phyloP scores from a whole-genome alignment of 2,113 vertebrate genomes.

The Sterna hirundo region DNA sequence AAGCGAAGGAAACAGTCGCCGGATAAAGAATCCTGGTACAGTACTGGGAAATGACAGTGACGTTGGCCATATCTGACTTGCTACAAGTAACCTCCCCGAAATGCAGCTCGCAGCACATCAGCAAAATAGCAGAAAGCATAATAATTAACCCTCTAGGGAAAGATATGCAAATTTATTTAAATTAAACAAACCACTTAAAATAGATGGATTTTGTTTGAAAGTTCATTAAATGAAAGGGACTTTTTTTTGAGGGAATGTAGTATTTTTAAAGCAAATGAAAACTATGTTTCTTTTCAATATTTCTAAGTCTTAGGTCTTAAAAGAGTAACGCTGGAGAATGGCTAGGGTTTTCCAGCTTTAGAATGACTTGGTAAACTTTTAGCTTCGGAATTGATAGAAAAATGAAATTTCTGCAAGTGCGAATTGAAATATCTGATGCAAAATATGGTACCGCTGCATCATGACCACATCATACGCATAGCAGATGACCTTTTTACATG shows the following conservation, averaged over 20 bases:
- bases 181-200: not conserved
- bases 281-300: not conserved
- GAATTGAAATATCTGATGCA: not conserved
- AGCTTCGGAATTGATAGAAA: not conserved
- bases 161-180: not conserved
- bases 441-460: not conserved
- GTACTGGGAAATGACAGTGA: not conserved
- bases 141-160: not conserved
- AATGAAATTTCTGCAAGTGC: not conserved
- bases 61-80: not conserved
- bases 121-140: not conserved
- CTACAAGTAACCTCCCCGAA: not conserved
- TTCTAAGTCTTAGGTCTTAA: not conserved
- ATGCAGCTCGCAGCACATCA: not conserved
- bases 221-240: not conserved
- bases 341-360: not conserved
- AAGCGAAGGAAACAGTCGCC: not conserved
- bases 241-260: not conserved
- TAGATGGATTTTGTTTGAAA: not conserved
- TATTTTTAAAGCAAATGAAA: not conserved
- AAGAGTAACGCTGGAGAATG: not conserved
- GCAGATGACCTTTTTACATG: not conserved
- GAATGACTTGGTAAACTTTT: not conserved
- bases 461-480: accelerated
- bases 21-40: not conserved